Base-by-base conservation (phyloP, 1,140 invertebrate species). In the Drosophila tsacasi region DNA sequence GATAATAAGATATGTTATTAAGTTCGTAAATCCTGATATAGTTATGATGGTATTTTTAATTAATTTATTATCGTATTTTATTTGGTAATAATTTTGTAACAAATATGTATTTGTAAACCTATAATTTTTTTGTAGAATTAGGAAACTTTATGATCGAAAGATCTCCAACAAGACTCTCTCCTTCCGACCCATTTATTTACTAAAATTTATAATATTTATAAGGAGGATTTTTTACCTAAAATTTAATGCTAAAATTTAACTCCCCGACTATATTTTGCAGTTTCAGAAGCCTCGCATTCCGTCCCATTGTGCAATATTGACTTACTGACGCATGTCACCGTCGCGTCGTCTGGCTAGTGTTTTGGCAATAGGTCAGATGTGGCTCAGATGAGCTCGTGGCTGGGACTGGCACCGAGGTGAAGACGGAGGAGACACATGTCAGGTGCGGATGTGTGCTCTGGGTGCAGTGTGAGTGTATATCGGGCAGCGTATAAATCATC, bases 361-460 rank as follows among this genome's bases (percentile, higher is more conserved):
- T 77, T 77, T 57, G 42, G 64, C 65, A 78, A 78, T 78, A 78
- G 75, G 75, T 78, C 74, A 78, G 55, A 68, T 49, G 74, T 61
- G 32, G 40, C 46, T 68, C 32, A 23, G 54, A 57, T 57, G 54
- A 23, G 54, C 54, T 57, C 54, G 52, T 54, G 32, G 52, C 17
- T 55, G 32, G 52, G 30, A 54, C n/a, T 35, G 50, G 6, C 52
- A 23, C 13, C 19, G 52, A 55, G 52, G 32, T 37, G 13, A 37
- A 23, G 21, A 15, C 5, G 15, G 52, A 37, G 52, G 52, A 37
- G 52, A 37, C 52, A 39, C 39, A 35, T 27, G 30, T 47, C 67
- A 73, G 37, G 67, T 73, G 55, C 68, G 23, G 30, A 54, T 37
- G 64, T 66, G n/a, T 67, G 19, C 27, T 42, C 27, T 42, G 46